Evolutionary conservation across 2,888 invertebrate species (phyloP), one percentile per base, ranked within the genome.

Genomic region (Sarcophaga subvicina): DNA sequence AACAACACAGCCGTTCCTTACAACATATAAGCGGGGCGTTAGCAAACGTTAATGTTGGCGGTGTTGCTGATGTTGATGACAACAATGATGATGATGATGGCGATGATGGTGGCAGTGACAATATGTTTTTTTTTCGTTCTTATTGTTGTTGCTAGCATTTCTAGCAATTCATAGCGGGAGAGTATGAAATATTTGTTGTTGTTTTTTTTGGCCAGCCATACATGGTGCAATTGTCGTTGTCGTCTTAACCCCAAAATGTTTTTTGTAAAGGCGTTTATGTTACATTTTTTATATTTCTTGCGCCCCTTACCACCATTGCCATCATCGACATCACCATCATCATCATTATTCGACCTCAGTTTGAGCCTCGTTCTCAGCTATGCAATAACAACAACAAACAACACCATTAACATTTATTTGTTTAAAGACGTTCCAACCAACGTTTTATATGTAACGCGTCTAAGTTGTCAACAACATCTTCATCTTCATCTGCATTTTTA

Each of bases 231-330:
- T 84, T 82, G 73, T 78, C 75, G 84, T 84, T 87, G 86, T 87
- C 79, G 84, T 72, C 79, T 87, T 87, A 84, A 84, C 84, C 87
- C 87, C 87, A 84, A 87, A 87, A 54, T 37, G 84, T 87, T 81
- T 82, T 80, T 75, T 81, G 79, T 77, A 83, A 83, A 82, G 66
- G 78, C 88, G 89, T 90, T 91, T 89, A 88, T 89, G 88, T 89
- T 89, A 88, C 85, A 83, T 89, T 89, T 89, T 73, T 27, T 25
- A 54, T 11, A n/a, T 69, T 63, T 59, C 3, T 66, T 37, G 54
- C 14, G 5, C 14, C 54, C 22, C 59, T 76, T 14, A n/a, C n/a
- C 78, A 71, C 59, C 83, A 47, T 67, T 59, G 17, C 45, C 59
- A 47, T 64, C 63, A n/a, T 37, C 37, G 47, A 60, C 71, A 60